Evolutionary conservation across 2,888 invertebrate genomes (phyloP).

Genomic region (Plagodis pulveraria): DNA sequence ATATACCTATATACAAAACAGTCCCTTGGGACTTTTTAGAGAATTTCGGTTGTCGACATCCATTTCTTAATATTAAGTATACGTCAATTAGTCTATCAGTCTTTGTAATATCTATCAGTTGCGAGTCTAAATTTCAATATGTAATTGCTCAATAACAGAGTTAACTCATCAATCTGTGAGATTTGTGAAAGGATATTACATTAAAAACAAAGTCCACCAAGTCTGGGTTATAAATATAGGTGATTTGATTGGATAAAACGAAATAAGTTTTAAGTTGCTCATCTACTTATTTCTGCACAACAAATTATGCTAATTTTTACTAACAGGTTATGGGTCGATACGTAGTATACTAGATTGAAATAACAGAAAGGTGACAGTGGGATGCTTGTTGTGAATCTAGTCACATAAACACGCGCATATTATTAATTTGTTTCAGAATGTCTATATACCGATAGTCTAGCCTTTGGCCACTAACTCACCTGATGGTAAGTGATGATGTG

Average conservation of each 20-base stretch:
- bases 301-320: conserved; percentile 31
- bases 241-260: conserved; percentile 13
- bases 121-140: conserved; percentile 18
- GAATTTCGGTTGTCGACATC: too few species aligned
- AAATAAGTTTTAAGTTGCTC: conserved; percentile 16
- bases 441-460: too few species aligned
- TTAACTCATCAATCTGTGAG: conserved; percentile 3
- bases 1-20: too few species aligned
- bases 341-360: too few species aligned
- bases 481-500: too few species aligned
- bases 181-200: conserved; percentile 14
- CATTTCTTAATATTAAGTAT: too few species aligned
- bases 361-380: too few species aligned
- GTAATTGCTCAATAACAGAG: conserved; percentile 13
- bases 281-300: conserved; percentile 9
- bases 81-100: not conserved
- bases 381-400: too few species aligned
- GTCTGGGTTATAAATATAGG: conserved; percentile 10
- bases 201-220: conserved; percentile 6
- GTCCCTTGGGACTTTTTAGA: too few species aligned
- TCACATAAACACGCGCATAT: too few species aligned
- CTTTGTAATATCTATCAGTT: not conserved
- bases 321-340: conserved; percentile 30
- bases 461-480: too few species aligned
- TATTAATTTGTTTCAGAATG: too few species aligned